Conservation (phyloP, 2,797 vertebrate genomes). For the Coregonus suidteri region DNA sequence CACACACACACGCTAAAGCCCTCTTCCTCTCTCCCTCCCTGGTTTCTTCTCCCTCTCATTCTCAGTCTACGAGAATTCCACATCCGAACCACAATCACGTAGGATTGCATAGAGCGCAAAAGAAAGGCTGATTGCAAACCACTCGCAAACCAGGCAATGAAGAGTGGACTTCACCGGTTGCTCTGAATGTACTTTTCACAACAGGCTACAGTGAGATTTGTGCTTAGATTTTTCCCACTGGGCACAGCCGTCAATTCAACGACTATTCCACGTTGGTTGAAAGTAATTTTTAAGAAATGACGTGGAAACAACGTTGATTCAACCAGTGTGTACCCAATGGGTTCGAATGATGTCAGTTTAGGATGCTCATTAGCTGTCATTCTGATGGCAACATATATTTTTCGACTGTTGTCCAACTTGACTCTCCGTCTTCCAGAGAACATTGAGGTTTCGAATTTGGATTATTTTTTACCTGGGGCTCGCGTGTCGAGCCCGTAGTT, state of each 20-base stretch:
- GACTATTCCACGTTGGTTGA: neutral
- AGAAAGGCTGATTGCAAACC: conserved; percentile 2
- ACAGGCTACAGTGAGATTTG: neutral
- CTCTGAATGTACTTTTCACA: neutral
- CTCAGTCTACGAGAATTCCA: conserved; percentile 72
- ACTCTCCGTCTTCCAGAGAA: neutral
- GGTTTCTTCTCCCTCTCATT: conserved; percentile 4
- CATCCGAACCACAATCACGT: conserved; percentile 84
- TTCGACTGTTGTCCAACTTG: neutral
- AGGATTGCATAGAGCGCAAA: conserved; percentile 81
- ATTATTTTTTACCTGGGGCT: neutral
- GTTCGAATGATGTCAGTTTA: neutral
- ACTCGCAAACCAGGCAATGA: neutral
- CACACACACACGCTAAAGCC: neutral
- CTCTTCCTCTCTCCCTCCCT: neutral
- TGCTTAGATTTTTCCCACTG: neutral
- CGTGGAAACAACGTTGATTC: too few species aligned
- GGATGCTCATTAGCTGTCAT: neutral
- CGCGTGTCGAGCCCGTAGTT: neutral
- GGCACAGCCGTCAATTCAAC: neutral
- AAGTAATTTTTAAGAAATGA: too few species aligned
- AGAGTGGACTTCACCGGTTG: neutral
- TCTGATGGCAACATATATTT: neutral
- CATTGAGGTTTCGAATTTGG: neutral
- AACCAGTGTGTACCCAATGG: too few species aligned